phyloP scores from a whole-genome alignment of 2,888 invertebrate species.

The Drosophila parthenogenetica region DNA sequence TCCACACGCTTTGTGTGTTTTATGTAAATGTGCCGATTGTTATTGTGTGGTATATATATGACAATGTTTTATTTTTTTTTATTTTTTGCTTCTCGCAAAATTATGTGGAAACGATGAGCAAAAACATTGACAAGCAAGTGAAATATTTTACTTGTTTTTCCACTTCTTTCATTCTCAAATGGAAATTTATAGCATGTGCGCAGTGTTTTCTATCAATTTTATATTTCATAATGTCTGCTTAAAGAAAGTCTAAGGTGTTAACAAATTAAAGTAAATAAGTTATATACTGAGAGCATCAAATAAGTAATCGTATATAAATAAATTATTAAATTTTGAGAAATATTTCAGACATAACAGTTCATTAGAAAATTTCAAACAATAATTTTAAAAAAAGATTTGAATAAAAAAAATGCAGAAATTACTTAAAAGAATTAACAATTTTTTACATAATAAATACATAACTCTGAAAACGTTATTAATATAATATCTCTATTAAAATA shows the following conservation, averaged over 20 bases:
- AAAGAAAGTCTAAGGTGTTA: slow-evolving; percentile 9
- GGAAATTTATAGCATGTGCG: slow-evolving; percentile 36
- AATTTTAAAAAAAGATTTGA: too few relatives aligned
- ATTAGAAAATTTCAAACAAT: too few relatives aligned
- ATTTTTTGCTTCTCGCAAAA: slow-evolving; percentile 52
- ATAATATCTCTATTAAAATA: background rate
- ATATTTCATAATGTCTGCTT: slow-evolving; percentile 12
- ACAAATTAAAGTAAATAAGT: too few relatives aligned
- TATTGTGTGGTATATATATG: slow-evolving; percentile 42
- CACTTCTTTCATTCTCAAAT: slow-evolving; percentile 17
- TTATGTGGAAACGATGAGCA: slow-evolving; percentile 79
- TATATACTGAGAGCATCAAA: too few relatives aligned
- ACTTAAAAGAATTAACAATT: too few relatives aligned
- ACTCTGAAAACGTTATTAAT: too few relatives aligned
- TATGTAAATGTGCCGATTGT: slow-evolving; percentile 53
- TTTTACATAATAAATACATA: too few relatives aligned
- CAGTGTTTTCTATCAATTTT: slow-evolving; percentile 40
- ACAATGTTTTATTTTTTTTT: slow-evolving; percentile 41
- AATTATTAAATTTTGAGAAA: background rate
- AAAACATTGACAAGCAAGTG: slow-evolving; percentile 51
- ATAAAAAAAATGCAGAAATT: too few relatives aligned
- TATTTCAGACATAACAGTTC: background rate
- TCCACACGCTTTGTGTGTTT: slow-evolving; percentile 31
- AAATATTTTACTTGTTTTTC: slow-evolving; percentile 37
- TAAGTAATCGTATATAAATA: too few relatives aligned